Evolutionary conservation across 2,113 vertebrate species (phyloP).

Genomic region (Anthoscopus minutus): DNA sequence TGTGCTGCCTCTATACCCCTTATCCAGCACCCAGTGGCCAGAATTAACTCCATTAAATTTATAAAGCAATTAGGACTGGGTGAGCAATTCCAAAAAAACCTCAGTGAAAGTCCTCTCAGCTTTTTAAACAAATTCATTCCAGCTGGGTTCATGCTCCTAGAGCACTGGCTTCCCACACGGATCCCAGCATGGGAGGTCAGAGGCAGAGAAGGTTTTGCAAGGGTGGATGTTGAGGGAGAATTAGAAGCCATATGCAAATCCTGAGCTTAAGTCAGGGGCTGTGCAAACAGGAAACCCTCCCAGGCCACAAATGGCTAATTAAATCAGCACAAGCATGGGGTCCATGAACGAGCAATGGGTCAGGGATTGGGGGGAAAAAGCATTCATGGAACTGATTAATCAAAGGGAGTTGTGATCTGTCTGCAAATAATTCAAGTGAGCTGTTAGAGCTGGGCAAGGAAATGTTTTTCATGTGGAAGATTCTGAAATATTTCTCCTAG

Average conservation of each 20-base stretch:
- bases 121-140: constrained; percentile 35
- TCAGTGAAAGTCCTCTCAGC: not conserved
- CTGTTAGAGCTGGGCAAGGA: not conserved
- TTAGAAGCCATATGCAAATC: constrained; percentile 1
- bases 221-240: not conserved
- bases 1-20: not conserved
- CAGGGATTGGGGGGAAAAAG: not conserved
- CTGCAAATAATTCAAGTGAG: not conserved
- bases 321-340: not conserved
- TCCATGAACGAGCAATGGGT: not conserved
- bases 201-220: not conserved
- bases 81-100: not conserved
- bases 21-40: not conserved
- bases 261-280: not conserved
- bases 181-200: not conserved
- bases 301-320: not conserved
- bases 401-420: not conserved
- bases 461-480: not conserved
- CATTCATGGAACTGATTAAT: not conserved
- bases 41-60: not conserved
- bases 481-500: not conserved
- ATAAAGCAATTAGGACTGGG: not conserved
- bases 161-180: not conserved
- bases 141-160: not conserved
- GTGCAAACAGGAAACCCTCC: not conserved